Base-by-base conservation (phyloP, 2,888 invertebrate species). In the Caenorhabditis afra region DNA sequence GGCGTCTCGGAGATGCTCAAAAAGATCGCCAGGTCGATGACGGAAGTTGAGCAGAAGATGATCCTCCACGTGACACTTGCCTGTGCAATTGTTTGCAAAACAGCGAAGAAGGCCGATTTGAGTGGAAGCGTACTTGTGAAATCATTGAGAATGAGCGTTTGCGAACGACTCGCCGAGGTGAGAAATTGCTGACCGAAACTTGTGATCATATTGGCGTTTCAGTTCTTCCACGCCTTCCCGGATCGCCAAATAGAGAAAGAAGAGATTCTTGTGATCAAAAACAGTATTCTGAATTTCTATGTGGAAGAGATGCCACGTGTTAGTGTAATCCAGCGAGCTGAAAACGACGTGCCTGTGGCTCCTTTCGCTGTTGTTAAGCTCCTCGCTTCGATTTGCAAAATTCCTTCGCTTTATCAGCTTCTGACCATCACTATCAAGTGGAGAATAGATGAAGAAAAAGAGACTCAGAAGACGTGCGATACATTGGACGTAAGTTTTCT, bases 211-310 rank as follows among this genome's bases (percentile, higher is more conserved):
- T n/a, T n/a, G 14, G 16, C 5, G 11, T 76, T 82, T 57, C 65
- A 84, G 85, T 62, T 85, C 14, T 82, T 85, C 70, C 59, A 81
- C 16, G 79, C 84, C 1, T 85, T 81, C 68, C 82, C 83, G 23
- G 55, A 68, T 39, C 75, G 81, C 5, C 29, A 70, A 22, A 59
- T 82, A 23, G 16, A 50, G 7, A 62, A 53, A 16, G 75, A 71
- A 18, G 74, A 65, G 23, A 52, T 77, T n/a, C 22, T 44, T 8
- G 52, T 77, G 2, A 20, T 80, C 16, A 67, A 68, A 35, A 41
- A 62, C 11, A 23, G 35, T 10, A 65, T 79, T 55, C 47, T 79
- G n/a, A 44, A 55, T 4, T 16, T 29, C 12, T 68, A 59, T 20
- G 59, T 68, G 7, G 44, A 64, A 8, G 65, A 74, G 22, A 41